These are phyloP conservation scores for Sarcoramphus papa DNA, from an alignment of 2,797 vertebrate genomes.

Conservation along the genomic window DNA sequence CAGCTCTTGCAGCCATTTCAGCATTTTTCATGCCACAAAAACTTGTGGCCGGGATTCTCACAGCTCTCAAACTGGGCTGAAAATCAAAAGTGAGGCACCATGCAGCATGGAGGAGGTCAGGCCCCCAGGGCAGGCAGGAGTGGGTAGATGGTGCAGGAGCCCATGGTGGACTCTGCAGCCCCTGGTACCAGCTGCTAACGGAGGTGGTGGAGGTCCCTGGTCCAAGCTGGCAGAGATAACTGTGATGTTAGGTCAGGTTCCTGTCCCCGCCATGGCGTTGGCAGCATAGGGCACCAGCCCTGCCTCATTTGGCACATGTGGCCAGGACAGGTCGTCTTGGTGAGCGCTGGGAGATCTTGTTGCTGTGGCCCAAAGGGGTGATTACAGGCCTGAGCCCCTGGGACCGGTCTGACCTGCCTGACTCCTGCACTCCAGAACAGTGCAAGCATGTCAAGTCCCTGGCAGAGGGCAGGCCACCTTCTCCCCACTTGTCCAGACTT, in stretches of 20 bases:
- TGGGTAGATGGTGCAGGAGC: not conserved
- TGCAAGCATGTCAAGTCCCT: not conserved
- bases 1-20: not conserved
- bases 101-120: not conserved
- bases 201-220: not conserved
- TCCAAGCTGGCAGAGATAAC: not conserved
- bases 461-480: not conserved
- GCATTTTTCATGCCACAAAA: not conserved
- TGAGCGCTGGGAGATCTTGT: fast-evolving
- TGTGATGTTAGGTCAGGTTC: not conserved
- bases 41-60: not conserved
- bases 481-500: not conserved
- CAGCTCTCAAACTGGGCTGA: not conserved
- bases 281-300: not conserved
- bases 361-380: not conserved
- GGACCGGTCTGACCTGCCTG: conserved; percentile 9
- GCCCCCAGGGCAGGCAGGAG: not conserved
- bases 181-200: not conserved
- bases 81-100: not conserved
- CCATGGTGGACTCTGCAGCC: not conserved
- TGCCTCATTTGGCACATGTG: not conserved
- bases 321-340: not conserved
- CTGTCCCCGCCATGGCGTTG: fast-evolving
- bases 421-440: not conserved
- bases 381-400: not conserved